A percentile compares a stretch with the other conserved stretches of the same genome.
Conservation (phyloP, 2,888 invertebrate genomes). For the Ernsta delagoae region DNA sequence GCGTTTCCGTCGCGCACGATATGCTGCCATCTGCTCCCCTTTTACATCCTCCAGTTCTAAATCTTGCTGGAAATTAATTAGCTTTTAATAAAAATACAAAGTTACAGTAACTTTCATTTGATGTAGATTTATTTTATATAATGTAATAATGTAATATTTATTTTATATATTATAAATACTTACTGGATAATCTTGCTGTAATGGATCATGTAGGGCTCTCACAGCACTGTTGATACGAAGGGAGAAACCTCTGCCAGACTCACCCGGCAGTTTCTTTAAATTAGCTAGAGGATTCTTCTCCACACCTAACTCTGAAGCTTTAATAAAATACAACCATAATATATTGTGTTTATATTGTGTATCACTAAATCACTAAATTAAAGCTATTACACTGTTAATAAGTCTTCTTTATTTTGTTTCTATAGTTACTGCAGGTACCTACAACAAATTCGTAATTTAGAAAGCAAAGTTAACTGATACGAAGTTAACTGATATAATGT, state of each 20-base stretch:
- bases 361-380: no score
- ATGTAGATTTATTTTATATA: no score
- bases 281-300: slow-evolving; percentile 71
- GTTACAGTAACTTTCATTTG: no score
- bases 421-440: no score
- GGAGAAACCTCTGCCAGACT: slow-evolving; percentile 86
- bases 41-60: slow-evolving; percentile 60
- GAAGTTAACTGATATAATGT: no score
- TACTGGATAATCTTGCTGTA: slow-evolving; percentile 63
- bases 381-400: no score
- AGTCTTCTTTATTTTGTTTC: no score
- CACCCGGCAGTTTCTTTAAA: slow-evolving; percentile 86
- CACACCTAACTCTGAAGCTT: slow-evolving; percentile 33
- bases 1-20: slow-evolving; percentile 59
- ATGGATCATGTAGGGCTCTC: slow-evolving; percentile 72
- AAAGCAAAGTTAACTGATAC: no score
- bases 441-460: no score
- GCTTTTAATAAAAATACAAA: background rate
- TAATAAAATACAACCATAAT: slow-evolving; percentile 5
- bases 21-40: slow-evolving; percentile 63
- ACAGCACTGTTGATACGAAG: slow-evolving; percentile 87
- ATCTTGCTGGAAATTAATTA: slow-evolving; percentile 51
- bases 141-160: no score
- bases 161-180: no score
- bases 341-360: no score